Conservation (phyloP, 2,888 invertebrate genomes). For the Sminthurides aquaticus region DNA sequence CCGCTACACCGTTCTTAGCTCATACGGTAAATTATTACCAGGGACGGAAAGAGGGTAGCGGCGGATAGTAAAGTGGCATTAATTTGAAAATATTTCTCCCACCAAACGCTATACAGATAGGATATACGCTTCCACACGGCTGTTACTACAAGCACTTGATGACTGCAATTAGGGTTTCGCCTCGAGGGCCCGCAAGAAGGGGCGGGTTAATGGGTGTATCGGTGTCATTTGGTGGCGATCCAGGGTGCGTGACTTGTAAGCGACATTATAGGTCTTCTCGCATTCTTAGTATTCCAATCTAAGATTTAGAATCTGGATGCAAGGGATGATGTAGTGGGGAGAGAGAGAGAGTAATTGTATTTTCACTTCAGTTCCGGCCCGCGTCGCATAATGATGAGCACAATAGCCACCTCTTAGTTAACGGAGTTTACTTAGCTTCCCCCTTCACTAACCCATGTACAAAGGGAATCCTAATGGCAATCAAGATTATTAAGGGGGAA, state of each 20-base stretch:
- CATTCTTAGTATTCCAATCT: too few relatives aligned
- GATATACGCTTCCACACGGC: too few relatives aligned
- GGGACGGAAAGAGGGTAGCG: too few relatives aligned
- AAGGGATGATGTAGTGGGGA: background rate
- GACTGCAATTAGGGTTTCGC: background rate
- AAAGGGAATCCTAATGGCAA: background rate
- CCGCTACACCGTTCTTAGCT: too few relatives aligned
- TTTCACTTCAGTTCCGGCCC: background rate
- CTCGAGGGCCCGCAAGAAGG: background rate
- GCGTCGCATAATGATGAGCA: constrained; percentile 3
- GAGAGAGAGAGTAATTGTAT: background rate
- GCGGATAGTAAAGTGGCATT: background rate
- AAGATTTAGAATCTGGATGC: background rate
- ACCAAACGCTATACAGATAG: too few relatives aligned
- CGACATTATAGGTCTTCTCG: too few relatives aligned
- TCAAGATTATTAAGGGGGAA: background rate
- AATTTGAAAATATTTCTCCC: too few relatives aligned
- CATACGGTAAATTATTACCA: too few relatives aligned
- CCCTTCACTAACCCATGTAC: background rate
- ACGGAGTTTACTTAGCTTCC: background rate
- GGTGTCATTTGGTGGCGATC: background rate
- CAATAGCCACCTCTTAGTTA: background rate
- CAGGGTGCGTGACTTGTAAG: background rate
- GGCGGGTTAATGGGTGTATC: background rate
- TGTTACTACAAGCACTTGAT: background rate